These are phyloP conservation scores for Maccullochella peelii DNA, from an alignment of 2,113 vertebrate genomes.

Conservation along the genomic window DNA sequence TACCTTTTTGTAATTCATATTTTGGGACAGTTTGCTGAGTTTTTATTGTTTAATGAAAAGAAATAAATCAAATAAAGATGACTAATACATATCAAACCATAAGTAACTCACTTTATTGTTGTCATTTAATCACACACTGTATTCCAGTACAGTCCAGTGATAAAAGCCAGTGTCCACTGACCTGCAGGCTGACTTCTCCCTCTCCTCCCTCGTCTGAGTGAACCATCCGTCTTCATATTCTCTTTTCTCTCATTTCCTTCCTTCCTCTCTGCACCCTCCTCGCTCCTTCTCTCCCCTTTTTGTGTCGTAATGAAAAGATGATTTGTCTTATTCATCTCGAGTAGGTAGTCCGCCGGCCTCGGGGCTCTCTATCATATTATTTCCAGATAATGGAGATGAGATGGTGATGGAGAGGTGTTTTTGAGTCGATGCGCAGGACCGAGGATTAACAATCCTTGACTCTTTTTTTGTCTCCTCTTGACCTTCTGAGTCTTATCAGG, in stretches of 20 bases:
- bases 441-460: constrained; percentile 39
- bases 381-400: constrained; percentile 62
- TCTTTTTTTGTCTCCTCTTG: constrained; percentile 26
- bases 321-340: constrained; percentile 68
- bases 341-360: constrained; percentile 49
- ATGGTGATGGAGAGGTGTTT: constrained; percentile 53
- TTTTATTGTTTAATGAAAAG: constrained; percentile 27
- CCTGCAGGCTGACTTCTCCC: constrained; percentile 19
- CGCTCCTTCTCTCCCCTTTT: constrained; percentile 4
- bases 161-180: constrained; percentile 7
- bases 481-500: constrained; percentile 39
- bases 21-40: constrained; percentile 29
- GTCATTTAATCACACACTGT: background rate
- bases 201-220: background rate
- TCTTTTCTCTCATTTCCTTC: constrained; percentile 53
- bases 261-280: constrained; percentile 7
- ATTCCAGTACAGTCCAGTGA: background rate
- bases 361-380: constrained; percentile 54
- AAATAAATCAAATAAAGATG: constrained; percentile 53
- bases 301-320: constrained; percentile 60
- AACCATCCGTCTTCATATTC: constrained; percentile 56
- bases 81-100: constrained; percentile 26
- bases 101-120: background rate
- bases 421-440: background rate
- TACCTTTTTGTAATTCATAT: constrained; percentile 3